A percentile compares a stretch with the other conserved stretches of the same genome.
These are phyloP conservation scores for Eilema depressum DNA, from an alignment of 2,888 invertebrate genomes.

Conservation along the genomic window DNA sequence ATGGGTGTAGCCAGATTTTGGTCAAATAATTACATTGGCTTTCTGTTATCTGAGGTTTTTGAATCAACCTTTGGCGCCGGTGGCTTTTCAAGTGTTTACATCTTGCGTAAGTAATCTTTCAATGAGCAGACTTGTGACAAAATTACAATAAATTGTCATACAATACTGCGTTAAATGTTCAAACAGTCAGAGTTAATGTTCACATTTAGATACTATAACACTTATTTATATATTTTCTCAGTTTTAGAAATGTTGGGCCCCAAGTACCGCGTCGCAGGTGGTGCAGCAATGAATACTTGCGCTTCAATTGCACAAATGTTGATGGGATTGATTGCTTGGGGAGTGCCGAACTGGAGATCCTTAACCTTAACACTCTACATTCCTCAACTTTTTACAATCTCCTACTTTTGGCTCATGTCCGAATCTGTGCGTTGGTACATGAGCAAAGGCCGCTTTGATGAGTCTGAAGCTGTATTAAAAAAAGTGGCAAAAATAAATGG, in stretches of 20 bases:
- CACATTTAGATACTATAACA: neutral
- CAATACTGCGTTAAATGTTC: neutral
- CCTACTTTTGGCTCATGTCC: constrained; percentile 89
- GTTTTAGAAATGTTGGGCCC: constrained; percentile 92
- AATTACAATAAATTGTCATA: no score
- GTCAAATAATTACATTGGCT: constrained; percentile 90
- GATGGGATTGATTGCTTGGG: constrained; percentile 90
- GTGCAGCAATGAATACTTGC: constrained; percentile 88
- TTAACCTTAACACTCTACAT: constrained; percentile 89
- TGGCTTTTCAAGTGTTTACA: constrained; percentile 90
- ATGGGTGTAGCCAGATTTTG: constrained; percentile 90
- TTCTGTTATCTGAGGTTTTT: constrained; percentile 90
- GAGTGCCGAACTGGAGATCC: constrained; percentile 89
- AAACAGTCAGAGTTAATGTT: neutral
- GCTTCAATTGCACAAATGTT: constrained; percentile 91
- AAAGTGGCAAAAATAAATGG: constrained; percentile 88
- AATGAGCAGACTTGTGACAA: neutral
- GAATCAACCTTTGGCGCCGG: constrained; percentile 91
- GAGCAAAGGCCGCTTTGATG: constrained; percentile 89
- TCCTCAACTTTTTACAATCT: constrained; percentile 89
- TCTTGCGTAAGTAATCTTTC: constrained; percentile 85
- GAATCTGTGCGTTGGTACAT: constrained; percentile 93
- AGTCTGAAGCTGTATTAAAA: constrained; percentile 88
- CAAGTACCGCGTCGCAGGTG: constrained; percentile 62
- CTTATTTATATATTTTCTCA: constrained; percentile 53